A percentile compares a stretch with the other conserved stretches of the same genome.
These are phyloP conservation scores for Tachina lurida DNA, from an alignment of 2,888 invertebrate species.

Conservation along the genomic window DNA sequence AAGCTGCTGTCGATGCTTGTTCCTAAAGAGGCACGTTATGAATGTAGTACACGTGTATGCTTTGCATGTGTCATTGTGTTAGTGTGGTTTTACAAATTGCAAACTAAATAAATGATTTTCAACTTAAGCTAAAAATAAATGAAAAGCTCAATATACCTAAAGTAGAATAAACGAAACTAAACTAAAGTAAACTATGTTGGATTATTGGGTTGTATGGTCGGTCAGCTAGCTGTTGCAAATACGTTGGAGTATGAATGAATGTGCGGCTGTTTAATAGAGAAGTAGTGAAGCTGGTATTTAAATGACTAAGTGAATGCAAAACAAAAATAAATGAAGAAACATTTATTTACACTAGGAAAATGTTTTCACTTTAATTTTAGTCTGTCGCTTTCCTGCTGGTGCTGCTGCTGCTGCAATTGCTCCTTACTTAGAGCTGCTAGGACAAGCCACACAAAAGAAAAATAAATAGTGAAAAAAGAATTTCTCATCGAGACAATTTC, in stretches of 20 bases:
- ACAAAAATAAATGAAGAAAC: slow-evolving; percentile 53
- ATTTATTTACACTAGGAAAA: slow-evolving; percentile 68
- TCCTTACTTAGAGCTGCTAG: not conserved
- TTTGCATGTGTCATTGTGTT: slow-evolving; percentile 5
- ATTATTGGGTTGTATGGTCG: slow-evolving; percentile 59
- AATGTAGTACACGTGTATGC: not conserved
- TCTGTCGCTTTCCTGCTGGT: slow-evolving; percentile 2
- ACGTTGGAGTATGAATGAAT: not conserved
- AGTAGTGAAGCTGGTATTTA: slow-evolving; percentile 5
- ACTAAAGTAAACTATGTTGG: slow-evolving; percentile 42
- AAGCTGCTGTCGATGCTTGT: slow-evolving; percentile 45
- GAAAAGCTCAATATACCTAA: slow-evolving; percentile 59
- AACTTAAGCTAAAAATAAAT: slow-evolving; percentile 64
- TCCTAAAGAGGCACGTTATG: not conserved
- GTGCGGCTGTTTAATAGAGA: not conserved
- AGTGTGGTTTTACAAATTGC: slow-evolving; percentile 54
- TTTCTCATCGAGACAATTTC: slow-evolving; percentile 81
- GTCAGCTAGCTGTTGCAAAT: slow-evolving; percentile 39
- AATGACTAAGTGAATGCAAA: slow-evolving; percentile 30
- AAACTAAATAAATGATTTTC: slow-evolving; percentile 67
- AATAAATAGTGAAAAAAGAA: slow-evolving; percentile 45
- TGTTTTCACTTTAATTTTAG: slow-evolving; percentile 56
- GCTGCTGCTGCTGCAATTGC: slow-evolving; percentile 2
- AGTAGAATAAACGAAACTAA: slow-evolving; percentile 38
- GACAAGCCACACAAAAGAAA: slow-evolving; percentile 18